Base-by-base conservation (phyloP, 1,140 invertebrate species). In the Pseudomyrmex cubaensis region DNA sequence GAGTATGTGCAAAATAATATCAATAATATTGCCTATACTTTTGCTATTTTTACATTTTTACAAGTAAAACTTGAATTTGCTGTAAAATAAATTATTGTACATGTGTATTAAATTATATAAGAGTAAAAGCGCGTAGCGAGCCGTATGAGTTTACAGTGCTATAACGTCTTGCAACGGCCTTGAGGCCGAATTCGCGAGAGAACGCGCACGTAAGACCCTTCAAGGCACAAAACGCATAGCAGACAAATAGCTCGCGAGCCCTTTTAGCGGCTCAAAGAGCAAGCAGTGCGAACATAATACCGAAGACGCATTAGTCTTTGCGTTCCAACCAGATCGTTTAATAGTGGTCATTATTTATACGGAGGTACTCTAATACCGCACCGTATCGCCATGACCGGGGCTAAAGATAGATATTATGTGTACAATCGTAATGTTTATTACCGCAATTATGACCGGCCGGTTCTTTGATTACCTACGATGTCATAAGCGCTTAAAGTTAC, bases 251-350 rank as follows among this genome's bases (percentile, higher is more conserved):
- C 85, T 74, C 64, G 72, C 70, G 82, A 88, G 82, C 76, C 85
- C 87, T 87, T 88, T 88, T 84, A 88, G 67, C 86, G 69, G 63
- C 73, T 78, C 82, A 67, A 84, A 83, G 85, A 82, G 70, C 78
- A 59, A 75, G 46, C 78, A 52, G 78, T 63, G 63, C 85, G 85
- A 62, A 54, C 87, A 80, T 69, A 87, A 88, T 75, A 61, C 86
- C 56, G 78, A 88, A 87, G 87, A 89, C 76, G 74, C 87, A 89
- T 89, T 80, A 85, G 87, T 83, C 87, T 83, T 85, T 87, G 74
- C 82, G 87, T 72, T 86, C 85, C 82, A 90, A 89, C 86, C 86
- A 90, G 88, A 87, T 89, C 88, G 83, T 85, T 87, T 90, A 90
- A 90, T 90, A 86, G 89, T 76, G 75, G 70, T 82, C 85, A 89